A percentile compares a stretch with the other conserved stretches of the same genome.
Conservation (phyloP, 2,797 vertebrate genomes). For the Cygnus olor region DNA sequence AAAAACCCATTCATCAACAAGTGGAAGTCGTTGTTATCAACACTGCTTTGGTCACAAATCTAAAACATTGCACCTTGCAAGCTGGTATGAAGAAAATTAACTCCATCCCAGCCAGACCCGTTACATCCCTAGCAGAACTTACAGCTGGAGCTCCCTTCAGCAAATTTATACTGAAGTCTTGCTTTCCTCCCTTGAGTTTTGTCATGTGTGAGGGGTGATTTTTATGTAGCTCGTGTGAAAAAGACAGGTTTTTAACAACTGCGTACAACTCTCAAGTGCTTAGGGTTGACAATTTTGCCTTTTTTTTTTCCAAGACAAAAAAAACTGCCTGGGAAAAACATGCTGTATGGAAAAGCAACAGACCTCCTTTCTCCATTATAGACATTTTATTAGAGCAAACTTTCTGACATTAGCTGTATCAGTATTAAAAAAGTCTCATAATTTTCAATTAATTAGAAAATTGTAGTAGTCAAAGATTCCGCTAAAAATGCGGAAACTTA, state of each 20-base stretch:
- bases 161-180: neutral
- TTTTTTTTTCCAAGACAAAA: neutral
- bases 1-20: neutral
- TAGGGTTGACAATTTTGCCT: neutral
- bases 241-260: neutral
- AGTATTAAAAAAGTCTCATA: neutral
- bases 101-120: neutral
- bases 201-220: neutral
- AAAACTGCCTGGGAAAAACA: neutral
- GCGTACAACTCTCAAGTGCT: neutral
- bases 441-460: neutral
- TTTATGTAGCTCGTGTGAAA: neutral
- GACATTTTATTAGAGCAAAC: neutral
- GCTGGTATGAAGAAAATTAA: neutral
- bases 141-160: neutral
- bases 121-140: neutral
- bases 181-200: neutral
- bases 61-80: neutral
- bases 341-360: neutral
- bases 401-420: neutral
- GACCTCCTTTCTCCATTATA: neutral
- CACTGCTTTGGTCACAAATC: neutral
- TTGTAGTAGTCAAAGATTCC: neutral
- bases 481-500: neutral
- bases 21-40: neutral